A percentile compares a stretch with the other conserved stretches of the same genome.
phyloP scores from a whole-genome alignment of 2,113 vertebrate species.

The Noturus placidus region DNA sequence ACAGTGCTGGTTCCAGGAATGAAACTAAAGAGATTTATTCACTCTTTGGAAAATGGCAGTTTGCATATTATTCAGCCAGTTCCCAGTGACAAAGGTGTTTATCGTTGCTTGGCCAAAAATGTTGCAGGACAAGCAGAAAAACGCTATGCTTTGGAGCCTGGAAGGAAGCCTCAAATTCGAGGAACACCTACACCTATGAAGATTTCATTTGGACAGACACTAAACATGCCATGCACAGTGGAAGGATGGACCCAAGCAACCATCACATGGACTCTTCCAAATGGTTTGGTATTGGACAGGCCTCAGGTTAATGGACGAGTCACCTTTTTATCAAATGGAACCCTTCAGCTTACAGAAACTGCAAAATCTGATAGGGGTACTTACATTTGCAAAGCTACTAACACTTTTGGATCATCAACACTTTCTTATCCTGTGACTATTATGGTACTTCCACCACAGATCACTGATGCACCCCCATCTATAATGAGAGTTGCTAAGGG shows the following conservation, averaged over 20 bases:
- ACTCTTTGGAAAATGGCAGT: slow-evolving; percentile 68
- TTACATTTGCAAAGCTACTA: slow-evolving; percentile 73
- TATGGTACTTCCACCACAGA: slow-evolving; percentile 72
- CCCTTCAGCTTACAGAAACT: slow-evolving; percentile 69
- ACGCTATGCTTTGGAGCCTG: slow-evolving; percentile 70
- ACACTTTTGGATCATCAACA: slow-evolving; percentile 70
- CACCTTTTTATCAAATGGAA: slow-evolving; percentile 68
- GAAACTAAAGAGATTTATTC: slow-evolving; percentile 68
- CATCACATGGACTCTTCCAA: slow-evolving; percentile 75
- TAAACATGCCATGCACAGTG: slow-evolving; percentile 71
- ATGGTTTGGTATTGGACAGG: slow-evolving; percentile 70
- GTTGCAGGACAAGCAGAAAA: slow-evolving; percentile 78
- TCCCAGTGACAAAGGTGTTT: slow-evolving; percentile 72
- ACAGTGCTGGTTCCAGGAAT: slow-evolving; percentile 67
- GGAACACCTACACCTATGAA: slow-evolving; percentile 67
- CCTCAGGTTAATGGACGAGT: slow-evolving; percentile 67
- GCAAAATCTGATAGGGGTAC: slow-evolving; percentile 73
- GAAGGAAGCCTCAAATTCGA: slow-evolving; percentile 72
- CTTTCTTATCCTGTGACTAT: slow-evolving; percentile 73
- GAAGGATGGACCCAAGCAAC: slow-evolving; percentile 72
- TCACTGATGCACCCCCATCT: slow-evolving; percentile 67
- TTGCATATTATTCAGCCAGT: slow-evolving; percentile 64
- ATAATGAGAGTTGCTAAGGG: slow-evolving; percentile 68
- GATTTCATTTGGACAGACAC: slow-evolving; percentile 68
- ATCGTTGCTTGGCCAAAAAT: slow-evolving; percentile 75